These are phyloP conservation scores for Notechis scutatus DNA, from an alignment of 2,113 vertebrate species.

Conservation along the genomic window DNA sequence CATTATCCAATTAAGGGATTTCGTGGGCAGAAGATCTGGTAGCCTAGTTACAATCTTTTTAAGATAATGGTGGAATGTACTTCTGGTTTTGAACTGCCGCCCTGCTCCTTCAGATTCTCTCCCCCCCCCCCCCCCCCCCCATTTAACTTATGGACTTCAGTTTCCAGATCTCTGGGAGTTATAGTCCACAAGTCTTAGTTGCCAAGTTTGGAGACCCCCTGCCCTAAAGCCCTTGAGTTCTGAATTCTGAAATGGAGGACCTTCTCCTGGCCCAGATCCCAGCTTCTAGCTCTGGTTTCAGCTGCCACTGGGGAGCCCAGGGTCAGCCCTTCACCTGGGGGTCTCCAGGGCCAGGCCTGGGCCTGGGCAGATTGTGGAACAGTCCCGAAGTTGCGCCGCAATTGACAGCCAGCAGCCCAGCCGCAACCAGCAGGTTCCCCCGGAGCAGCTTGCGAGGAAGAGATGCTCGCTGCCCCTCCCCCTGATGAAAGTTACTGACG, in stretches of 20 bases:
- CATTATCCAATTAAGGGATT: too few species aligned
- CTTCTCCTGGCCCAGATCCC: neutral
- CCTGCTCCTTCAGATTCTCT: too few species aligned
- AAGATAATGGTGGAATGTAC: too few species aligned
- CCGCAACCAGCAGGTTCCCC: neutral
- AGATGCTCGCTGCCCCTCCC: constrained; percentile 1
- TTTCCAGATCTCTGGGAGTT: too few species aligned
- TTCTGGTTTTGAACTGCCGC: too few species aligned
- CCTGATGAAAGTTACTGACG: neutral
- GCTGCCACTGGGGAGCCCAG: neutral
- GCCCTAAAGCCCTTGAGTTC: neutral
- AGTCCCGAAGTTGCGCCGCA: neutral
- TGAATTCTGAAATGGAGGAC: neutral
- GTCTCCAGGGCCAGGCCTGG: neutral
- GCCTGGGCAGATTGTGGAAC: too few species aligned
- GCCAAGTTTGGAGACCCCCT: too few species aligned
- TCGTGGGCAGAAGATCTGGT: too few species aligned
- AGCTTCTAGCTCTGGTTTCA: neutral
- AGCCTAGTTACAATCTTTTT: too few species aligned
- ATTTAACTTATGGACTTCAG: too few species aligned
- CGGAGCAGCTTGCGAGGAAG: constrained; percentile 54
- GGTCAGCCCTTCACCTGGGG: neutral
- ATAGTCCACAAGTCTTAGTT: too few species aligned
- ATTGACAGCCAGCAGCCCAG: neutral
- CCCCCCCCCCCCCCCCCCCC: too few species aligned